Conservation (phyloP, 2,113 vertebrate genomes). For the Clarias gariepinus region DNA sequence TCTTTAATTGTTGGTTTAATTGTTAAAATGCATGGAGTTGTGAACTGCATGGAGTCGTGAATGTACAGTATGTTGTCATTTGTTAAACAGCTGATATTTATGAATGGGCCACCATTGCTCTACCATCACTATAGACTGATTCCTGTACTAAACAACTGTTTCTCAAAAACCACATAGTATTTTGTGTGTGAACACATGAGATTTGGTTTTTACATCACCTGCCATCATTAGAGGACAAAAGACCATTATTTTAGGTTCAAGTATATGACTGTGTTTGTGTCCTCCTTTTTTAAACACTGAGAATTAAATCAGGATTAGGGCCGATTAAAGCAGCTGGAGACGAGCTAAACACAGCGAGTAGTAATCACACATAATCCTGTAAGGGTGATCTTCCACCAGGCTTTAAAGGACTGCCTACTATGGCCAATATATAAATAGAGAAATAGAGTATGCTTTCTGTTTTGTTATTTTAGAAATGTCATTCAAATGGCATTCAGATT, state of each 20-base stretch:
- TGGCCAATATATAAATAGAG: not conserved
- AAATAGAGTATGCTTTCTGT: not conserved
- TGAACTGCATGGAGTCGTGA: not conserved
- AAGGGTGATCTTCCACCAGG: slow-evolving; percentile 11
- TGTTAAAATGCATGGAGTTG: not conserved
- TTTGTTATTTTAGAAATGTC: not conserved
- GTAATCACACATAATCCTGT: slow-evolving; percentile 32
- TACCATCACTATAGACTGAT: not conserved
- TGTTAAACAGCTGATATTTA: not conserved
- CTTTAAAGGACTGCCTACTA: not conserved
- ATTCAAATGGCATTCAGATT: not conserved
- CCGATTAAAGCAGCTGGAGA: slow-evolving; percentile 20
- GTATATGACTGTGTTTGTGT: slow-evolving; percentile 15
- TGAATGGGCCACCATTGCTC: not conserved
- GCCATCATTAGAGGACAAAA: slow-evolving; percentile 14
- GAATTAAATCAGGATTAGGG: slow-evolving; percentile 34
- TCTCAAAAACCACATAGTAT: not conserved
- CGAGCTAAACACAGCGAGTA: slow-evolving; percentile 16
- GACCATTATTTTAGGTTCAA: slow-evolving; percentile 18
- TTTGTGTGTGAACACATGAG: not conserved
- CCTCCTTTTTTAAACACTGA: slow-evolving; percentile 28
- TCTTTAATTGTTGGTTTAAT: not conserved
- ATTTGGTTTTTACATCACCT: slow-evolving; percentile 11
- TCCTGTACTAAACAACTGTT: not conserved
- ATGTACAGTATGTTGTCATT: not conserved